Percentiles rank a stretch among this genome's conserved stretches.
These are phyloP conservation scores for Stegana nigrithorax DNA, from an alignment of 2,888 invertebrate species.

Conservation along the genomic window DNA sequence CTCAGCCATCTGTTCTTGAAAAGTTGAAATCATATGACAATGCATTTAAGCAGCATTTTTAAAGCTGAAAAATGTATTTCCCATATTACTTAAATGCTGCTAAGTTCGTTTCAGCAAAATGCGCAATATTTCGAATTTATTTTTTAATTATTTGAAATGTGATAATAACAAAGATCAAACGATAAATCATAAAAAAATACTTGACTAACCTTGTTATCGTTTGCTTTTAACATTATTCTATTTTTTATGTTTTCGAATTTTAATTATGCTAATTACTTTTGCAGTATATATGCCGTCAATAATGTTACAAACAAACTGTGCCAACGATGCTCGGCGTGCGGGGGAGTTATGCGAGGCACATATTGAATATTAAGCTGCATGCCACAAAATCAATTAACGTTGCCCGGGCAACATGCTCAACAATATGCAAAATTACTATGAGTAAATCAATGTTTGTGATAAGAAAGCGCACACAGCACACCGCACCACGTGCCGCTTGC, in stretches of 20 bases:
- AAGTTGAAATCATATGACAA: no score
- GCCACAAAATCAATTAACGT: conserved; percentile 12
- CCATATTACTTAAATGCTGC: no score
- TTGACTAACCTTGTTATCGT: conserved; percentile 19
- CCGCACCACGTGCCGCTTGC: neutral
- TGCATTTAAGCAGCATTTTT: no score
- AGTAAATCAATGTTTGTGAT: neutral
- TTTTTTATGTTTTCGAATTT: neutral
- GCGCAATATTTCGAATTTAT: no score
- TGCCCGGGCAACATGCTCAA: neutral
- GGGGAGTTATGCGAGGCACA: no score
- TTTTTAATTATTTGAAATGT: no score
- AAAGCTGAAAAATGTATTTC: no score
- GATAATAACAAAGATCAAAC: no score
- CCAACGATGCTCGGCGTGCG: neutral
- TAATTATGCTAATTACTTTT: neutral
- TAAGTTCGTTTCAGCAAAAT: no score
- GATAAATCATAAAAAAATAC: no score
- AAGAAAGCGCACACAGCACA: neutral
- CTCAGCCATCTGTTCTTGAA: no score
- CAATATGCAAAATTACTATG: neutral
- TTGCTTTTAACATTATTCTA: neutral
- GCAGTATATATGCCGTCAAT: neutral
- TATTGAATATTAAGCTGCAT: no score
- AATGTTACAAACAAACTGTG: neutral